Base-by-base conservation (phyloP, 2,113 vertebrate species). In the Solenodon paradoxus region DNA sequence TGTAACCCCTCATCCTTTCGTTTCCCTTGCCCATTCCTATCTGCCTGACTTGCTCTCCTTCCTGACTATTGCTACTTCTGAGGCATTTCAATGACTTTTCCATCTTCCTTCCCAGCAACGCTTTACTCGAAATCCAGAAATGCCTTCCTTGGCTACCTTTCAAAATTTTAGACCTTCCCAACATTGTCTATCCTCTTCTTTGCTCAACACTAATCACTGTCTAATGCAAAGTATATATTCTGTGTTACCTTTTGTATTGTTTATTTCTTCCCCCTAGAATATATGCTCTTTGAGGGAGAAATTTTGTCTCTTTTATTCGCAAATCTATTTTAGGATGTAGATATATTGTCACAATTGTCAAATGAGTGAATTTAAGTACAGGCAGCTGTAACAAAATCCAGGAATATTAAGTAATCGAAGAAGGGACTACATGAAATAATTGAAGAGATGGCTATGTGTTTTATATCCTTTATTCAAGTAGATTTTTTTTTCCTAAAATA, bases 391-490 rank as follows among this genome's bases (percentile, higher is more conserved):
- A 82, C 35, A 22, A 63, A 96, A 87, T 72, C 86, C 55, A 86
- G 53, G 16, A 90, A 59, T 93, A 16, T 53, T 64, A 77, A 89
- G 20, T 75, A 80, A 85, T 30, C 90, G 64, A 92, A 92, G 49
- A 92, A 30, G 64, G 22, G 24, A 45, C 7, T 32, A 59, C 69
- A 51, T 53, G 32, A 59, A 59, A 22, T 59, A 59, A 2, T 32
- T 82, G 75, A 78, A 89, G 47, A 88, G 35, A 55, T 20, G 42
- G 63, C 4, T 30, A 68, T 63, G 55, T 55, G 28, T 94, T 74
- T 74, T 82, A 57, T 38, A 55, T 24, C 19, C 24, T 47, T 45
- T 71, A n/a, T 63, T 64, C 47, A 64, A 75, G 35, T 57, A 88
- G 82, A 66, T 82, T 74, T 64, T 74, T 47, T 82, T 40, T 81